Conservation (phyloP, 2,113 vertebrate genomes). For the Heterotilapia buettikoferi region DNA sequence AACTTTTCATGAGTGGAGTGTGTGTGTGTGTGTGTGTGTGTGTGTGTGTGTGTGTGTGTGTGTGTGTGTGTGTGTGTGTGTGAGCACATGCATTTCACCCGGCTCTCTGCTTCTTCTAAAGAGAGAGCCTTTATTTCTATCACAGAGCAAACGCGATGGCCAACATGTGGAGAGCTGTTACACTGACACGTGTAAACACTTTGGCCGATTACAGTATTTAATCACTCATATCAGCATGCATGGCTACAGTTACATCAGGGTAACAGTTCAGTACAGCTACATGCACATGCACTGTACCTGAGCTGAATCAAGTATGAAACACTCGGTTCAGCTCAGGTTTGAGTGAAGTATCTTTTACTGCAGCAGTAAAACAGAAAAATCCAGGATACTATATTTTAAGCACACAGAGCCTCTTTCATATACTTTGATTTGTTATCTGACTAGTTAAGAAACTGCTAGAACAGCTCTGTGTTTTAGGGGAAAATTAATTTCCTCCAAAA, state of each 20-base stretch:
- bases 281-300: background rate
- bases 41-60: background rate
- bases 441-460: background rate
- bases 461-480: background rate
- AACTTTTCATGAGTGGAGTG: background rate
- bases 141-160: background rate
- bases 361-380: background rate
- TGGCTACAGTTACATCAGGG: background rate
- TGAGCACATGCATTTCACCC: too few relatives aligned
- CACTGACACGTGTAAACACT: background rate
- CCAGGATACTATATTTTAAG: background rate
- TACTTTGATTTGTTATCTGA: background rate
- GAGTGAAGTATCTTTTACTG: background rate
- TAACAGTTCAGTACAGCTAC: background rate
- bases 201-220: background rate
- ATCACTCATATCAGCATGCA: background rate
- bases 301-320: background rate
- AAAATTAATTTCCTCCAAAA: background rate
- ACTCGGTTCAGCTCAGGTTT: background rate
- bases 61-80: too few relatives aligned
- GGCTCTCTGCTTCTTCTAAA: background rate
- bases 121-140: background rate
- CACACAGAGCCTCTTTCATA: background rate
- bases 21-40: background rate
- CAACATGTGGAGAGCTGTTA: background rate